phyloP scores from a whole-genome alignment of 2,797 vertebrate genomes.

The Tenualosa thibaudeaui region DNA sequence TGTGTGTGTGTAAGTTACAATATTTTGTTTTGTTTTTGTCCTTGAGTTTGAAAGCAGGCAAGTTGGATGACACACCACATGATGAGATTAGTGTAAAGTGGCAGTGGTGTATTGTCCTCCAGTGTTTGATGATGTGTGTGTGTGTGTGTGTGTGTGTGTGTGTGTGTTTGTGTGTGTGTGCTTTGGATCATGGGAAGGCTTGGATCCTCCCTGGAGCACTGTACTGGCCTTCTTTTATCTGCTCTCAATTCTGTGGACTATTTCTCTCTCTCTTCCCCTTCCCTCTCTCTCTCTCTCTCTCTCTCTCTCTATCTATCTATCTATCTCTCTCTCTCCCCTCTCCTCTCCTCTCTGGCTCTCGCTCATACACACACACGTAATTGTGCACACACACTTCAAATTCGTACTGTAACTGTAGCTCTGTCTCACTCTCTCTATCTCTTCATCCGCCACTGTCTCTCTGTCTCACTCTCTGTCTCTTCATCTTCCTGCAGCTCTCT shows the following conservation, averaged over 20 bases:
- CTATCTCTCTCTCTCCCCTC: no score
- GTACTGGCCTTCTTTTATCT: not conserved
- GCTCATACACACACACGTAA: no score
- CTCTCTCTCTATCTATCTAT: no score
- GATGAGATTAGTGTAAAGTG: not conserved
- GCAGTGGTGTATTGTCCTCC: not conserved
- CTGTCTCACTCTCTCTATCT: not conserved
- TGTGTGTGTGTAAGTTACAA: not conserved
- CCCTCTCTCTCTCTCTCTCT: no score
- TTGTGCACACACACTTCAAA: no score
- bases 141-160: not conserved
- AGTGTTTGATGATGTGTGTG: not conserved
- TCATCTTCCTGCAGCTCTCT: no score
- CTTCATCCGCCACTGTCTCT: not conserved
- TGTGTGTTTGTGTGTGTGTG: not conserved
- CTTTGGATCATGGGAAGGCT: not conserved
- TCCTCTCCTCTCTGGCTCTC: no score
- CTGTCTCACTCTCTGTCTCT: not conserved
- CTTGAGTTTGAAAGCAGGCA: not conserved
- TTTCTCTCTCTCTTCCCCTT: not conserved
- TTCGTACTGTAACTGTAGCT: no score
- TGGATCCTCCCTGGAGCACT: not conserved
- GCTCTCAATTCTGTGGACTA: not conserved
- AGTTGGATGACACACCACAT: slow-evolving; percentile 1
- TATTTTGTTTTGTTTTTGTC: not conserved